Evolutionary conservation across 2,888 invertebrate species (phyloP).

Genomic region (Hecatera dysodea): DNA sequence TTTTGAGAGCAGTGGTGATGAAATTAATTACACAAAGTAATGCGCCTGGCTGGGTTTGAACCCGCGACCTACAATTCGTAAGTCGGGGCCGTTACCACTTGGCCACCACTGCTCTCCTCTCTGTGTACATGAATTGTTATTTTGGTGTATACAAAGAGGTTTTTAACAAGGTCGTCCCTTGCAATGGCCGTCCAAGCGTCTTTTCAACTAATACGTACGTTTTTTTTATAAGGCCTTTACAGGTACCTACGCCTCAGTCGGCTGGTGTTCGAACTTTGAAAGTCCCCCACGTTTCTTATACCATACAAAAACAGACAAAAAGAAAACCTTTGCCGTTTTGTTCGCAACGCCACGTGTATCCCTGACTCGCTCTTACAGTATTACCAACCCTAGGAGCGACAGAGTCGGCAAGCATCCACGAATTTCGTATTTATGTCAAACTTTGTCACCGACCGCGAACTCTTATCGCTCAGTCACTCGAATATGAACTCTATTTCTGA

Average conservation of each 20-base stretch:
- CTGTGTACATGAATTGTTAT: too few relatives aligned
- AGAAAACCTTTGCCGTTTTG: slow-evolving; percentile 43
- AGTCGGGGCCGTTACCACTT: too few relatives aligned
- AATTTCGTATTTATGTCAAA: slow-evolving; percentile 58
- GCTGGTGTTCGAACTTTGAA: slow-evolving; percentile 21
- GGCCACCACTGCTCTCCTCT: too few relatives aligned
- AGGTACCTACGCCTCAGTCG: not conserved
- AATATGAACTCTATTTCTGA: slow-evolving; percentile 39
- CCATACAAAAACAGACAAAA: slow-evolving; percentile 55
- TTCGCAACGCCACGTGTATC: slow-evolving; percentile 30
- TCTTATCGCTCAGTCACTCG: not conserved
- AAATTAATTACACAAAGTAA: too few relatives aligned
- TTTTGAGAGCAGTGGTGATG: too few relatives aligned
- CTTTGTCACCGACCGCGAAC: slow-evolving; percentile 56
- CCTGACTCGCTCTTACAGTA: slow-evolving; percentile 32
- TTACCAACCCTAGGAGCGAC: not conserved
- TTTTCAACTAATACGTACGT: slow-evolving; percentile 11
- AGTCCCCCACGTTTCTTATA: slow-evolving; percentile 41
- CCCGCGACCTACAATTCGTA: too few relatives aligned
- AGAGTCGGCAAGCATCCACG: slow-evolving; percentile 27
- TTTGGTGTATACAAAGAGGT: too few relatives aligned
- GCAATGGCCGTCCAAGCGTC: not conserved
- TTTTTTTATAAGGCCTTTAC: not conserved
- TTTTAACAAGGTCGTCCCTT: not conserved
- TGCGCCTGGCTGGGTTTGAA: too few relatives aligned